Percentiles rank a stretch among this genome's conserved stretches.
Evolutionary conservation across 2,888 invertebrate species (phyloP).

Genomic region (Dione vanillae): DNA sequence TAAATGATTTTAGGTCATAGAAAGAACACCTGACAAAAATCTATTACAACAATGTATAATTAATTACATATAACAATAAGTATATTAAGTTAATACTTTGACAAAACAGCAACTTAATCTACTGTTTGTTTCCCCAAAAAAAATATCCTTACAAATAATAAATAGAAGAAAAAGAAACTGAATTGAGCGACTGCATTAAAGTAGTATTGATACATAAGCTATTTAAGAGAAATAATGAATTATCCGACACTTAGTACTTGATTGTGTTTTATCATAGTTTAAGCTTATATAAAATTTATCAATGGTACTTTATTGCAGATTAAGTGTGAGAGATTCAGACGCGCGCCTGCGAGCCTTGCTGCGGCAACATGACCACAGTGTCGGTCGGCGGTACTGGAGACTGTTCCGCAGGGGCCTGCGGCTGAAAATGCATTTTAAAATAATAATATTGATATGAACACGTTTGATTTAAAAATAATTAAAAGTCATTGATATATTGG

Average conservation of each 20-base stretch:
- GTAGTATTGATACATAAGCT: background rate
- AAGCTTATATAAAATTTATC: background rate
- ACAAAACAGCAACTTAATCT: background rate
- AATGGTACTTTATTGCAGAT: conserved; percentile 25
- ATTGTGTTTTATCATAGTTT: background rate
- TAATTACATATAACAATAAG: too few relatives aligned
- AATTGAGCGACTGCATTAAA: conserved; percentile 10
- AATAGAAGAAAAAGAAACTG: background rate
- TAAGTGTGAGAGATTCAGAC: conserved; percentile 61
- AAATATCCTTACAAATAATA: conserved; percentile 22
- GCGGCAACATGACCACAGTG: conserved; percentile 71
- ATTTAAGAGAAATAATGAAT: background rate
- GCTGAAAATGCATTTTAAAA: conserved; percentile 32
- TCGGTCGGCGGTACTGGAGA: conserved; percentile 44
- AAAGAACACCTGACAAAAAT: background rate
- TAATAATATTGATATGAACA: background rate
- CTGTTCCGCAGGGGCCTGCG: conserved; percentile 1
- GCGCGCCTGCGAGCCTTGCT: conserved; percentile 62
- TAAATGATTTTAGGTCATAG: background rate
- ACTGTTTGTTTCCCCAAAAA: conserved; percentile 1
- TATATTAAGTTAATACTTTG: too few relatives aligned
- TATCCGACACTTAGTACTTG: too few relatives aligned
- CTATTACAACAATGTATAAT: conserved; percentile 1
- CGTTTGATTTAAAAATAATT: too few relatives aligned
- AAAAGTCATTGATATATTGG: too few relatives aligned